These are phyloP conservation scores for Alces alces DNA, from an alignment of 2,113 vertebrate genomes.

Conservation along the genomic window DNA sequence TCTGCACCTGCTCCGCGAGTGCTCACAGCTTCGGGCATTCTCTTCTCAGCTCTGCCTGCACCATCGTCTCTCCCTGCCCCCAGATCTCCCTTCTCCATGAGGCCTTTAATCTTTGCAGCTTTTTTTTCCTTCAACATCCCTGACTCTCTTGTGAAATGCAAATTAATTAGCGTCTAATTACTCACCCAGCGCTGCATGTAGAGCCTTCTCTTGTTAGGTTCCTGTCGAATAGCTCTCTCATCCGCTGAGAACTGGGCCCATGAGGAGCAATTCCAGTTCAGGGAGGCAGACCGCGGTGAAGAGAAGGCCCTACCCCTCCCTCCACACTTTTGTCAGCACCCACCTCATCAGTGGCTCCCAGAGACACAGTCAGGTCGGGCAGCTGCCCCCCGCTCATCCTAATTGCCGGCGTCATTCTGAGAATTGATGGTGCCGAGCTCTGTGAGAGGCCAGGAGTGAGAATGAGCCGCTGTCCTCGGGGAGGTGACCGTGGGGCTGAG, in stretches of 20 bases:
- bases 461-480: neutral
- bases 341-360: slow-evolving; percentile 55
- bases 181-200: slow-evolving; percentile 70
- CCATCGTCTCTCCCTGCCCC: neutral
- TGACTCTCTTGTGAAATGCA: slow-evolving; percentile 82
- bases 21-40: neutral
- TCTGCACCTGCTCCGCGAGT: neutral
- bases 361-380: neutral
- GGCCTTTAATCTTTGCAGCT: slow-evolving; percentile 71
- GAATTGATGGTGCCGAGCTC: neutral
- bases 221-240: slow-evolving; percentile 68
- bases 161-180: slow-evolving; percentile 89
- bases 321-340: slow-evolving; percentile 46
- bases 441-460: neutral
- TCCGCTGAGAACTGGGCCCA: slow-evolving; percentile 67
- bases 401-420: neutral
- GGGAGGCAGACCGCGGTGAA: slow-evolving; percentile 47
- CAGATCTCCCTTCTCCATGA: slow-evolving; percentile 50
- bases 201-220: slow-evolving; percentile 72
- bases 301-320: slow-evolving; percentile 21
- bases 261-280: slow-evolving; percentile 49
- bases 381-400: neutral
- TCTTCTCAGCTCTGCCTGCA: neutral
- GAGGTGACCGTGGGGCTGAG: neutral
- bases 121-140: slow-evolving; percentile 52